Base-by-base conservation (phyloP, 2,113 vertebrate genomes). In the Halichoeres trimaculatus region DNA sequence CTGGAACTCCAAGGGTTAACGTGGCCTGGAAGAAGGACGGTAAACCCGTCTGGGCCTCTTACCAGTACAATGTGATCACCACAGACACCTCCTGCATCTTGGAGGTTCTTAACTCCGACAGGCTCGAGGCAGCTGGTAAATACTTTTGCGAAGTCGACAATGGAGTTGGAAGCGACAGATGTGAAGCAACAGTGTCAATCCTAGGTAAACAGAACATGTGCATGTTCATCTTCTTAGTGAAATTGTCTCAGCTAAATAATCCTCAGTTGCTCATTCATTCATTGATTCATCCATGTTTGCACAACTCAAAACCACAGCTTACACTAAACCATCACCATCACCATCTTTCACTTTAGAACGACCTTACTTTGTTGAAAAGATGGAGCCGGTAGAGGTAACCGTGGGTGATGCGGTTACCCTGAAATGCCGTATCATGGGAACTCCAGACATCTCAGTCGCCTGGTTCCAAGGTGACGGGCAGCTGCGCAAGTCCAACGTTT, bases 401-500 rank as follows among this genome's bases (percentile, higher is more conserved):
- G 17, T 94, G 45, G 96, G 96, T 3, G 89, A 96, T 5, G 79
- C 93, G 1, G 45, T 89, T 60, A 83, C 90, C 69, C 93, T 97
- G 70, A 93, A 88, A 70, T 96, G 96, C 80, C 90, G 91, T 81
- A 88, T 97, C 22, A 91, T 87, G 1, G 96, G 96, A 84, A 95
- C 95, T 0, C 95, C 95, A 71, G 96, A 96, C 89, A 96, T 98
- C 58, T 96, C 94, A 40, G 91, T 96, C 52, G 78, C 93, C 50
- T 98, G 96, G 96, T 98, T 95, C 74, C 96, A 96, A 89, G 94
- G 92, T 9, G 95, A 95, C 35, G 95, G 93, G 52, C 96, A 95
- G 36, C 91, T 97, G 75, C 94, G 94, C 62, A 94, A 93, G 26
- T 95, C 95, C 51, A 89, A 93, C 72, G 92, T 90, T 38, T 96